A percentile compares a stretch with the other conserved stretches of the same genome.
phyloP scores from a whole-genome alignment of 1,140 invertebrate species.

The Scaptomyza hsui region DNA sequence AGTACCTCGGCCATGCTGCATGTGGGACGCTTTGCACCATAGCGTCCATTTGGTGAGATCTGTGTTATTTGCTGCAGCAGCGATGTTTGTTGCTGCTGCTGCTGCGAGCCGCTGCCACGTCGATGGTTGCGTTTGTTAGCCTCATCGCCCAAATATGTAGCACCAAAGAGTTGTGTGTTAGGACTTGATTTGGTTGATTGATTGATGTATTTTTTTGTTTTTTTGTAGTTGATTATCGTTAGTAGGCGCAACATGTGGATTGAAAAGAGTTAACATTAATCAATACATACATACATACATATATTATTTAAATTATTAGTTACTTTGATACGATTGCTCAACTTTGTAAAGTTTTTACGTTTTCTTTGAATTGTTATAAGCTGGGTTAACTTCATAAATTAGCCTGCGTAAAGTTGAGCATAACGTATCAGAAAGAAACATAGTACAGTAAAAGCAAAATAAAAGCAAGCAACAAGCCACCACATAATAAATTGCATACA shows the following conservation, averaged over 20 bases:
- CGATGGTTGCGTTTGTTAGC: constrained; percentile 55
- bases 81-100: constrained; percentile 37
- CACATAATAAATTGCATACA: constrained; percentile 31
- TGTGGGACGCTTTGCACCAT: constrained; percentile 86
- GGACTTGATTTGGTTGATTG: constrained; percentile 65
- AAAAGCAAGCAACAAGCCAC: constrained; percentile 41
- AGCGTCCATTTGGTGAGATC: constrained; percentile 84
- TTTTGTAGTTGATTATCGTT: constrained; percentile 43
- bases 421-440: constrained; percentile 1
- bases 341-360: not conserved
- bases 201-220: constrained; percentile 36
- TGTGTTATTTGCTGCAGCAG: constrained; percentile 74
- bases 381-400: no score
- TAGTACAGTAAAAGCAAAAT: not conserved
- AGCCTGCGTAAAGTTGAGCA: not conserved
- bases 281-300: constrained; percentile 2
- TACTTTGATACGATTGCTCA: not conserved
- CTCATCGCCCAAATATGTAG: constrained; percentile 77
- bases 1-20: constrained; percentile 88
- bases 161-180: constrained; percentile 83
- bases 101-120: constrained; percentile 30
- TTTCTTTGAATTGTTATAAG: no score
- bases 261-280: constrained; percentile 38
- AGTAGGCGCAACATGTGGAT: constrained; percentile 60
- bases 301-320: constrained; percentile 8